A percentile compares a stretch with the other conserved stretches of the same genome.
These are phyloP conservation scores for Aphelocoma californica DNA, from an alignment of 2,797 vertebrate genomes.

Conservation along the genomic window DNA sequence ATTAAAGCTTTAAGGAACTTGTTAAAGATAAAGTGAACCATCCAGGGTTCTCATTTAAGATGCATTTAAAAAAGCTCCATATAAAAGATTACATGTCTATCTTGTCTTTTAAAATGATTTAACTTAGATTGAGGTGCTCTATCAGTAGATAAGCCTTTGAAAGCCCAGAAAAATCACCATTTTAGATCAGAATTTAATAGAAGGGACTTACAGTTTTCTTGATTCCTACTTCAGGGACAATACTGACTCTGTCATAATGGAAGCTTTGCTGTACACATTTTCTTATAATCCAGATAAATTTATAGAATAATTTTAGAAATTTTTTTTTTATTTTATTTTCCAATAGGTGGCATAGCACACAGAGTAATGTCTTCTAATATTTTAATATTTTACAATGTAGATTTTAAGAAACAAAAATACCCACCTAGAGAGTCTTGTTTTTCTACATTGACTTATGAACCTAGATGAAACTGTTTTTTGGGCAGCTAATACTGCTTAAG, in stretches of 20 bases:
- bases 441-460: not conserved
- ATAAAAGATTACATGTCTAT: not conserved
- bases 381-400: not conserved
- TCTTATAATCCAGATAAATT: not conserved
- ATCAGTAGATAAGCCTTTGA: not conserved
- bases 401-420: not conserved
- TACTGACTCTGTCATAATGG: not conserved
- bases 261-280: not conserved
- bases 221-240: not conserved
- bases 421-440: not conserved
- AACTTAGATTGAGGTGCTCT: not conserved
- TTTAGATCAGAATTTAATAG: not conserved
- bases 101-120: not conserved
- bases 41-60: not conserved
- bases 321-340: not conserved
- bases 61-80: not conserved
- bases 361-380: not conserved
- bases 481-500: not conserved
- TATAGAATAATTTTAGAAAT: not conserved
- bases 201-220: not conserved
- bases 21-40: not conserved
- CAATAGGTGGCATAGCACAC: not conserved
- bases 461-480: not conserved
- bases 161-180: not conserved
- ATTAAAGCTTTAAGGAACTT: not conserved